Percentiles rank a stretch among this genome's conserved stretches.
These are phyloP conservation scores for Hippocampus abdominalis DNA, from an alignment of 2,113 vertebrate genomes.

Conservation along the genomic window DNA sequence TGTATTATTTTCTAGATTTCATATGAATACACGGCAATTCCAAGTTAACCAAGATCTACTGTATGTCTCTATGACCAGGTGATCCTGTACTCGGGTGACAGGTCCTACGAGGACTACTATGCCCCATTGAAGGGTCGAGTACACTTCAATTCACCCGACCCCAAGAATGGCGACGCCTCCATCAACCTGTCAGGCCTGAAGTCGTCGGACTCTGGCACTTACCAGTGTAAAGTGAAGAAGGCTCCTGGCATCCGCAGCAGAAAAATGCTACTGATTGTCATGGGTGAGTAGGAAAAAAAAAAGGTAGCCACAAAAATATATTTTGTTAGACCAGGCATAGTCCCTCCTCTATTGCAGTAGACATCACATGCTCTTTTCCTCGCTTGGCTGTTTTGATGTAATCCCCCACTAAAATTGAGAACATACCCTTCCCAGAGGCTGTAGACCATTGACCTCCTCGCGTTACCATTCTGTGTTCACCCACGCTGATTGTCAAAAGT, in stretches of 20 bases:
- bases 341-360: constrained; percentile 15
- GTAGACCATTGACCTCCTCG: constrained; percentile 17
- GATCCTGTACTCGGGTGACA: constrained; percentile 84
- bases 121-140: constrained; percentile 75
- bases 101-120: constrained; percentile 79
- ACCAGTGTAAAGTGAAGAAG: constrained; percentile 96
- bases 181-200: constrained; percentile 83
- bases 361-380: constrained; percentile 42
- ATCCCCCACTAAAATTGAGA: constrained; percentile 43
- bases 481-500: constrained; percentile 20
- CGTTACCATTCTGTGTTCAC: constrained; percentile 24
- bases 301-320: neutral
- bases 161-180: constrained; percentile 85
- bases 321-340: constrained; percentile 18
- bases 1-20: neutral
- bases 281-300: constrained; percentile 74
- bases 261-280: constrained; percentile 85
- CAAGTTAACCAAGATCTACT: neutral
- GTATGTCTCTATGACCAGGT: constrained; percentile 67
- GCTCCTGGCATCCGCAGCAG: constrained; percentile 82
- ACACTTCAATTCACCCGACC: constrained; percentile 81
- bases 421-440: constrained; percentile 54
- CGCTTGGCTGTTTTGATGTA: constrained; percentile 48
- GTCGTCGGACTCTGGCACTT: constrained; percentile 81
- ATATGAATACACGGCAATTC: neutral